A percentile compares a stretch with the other conserved stretches of the same genome.
These are phyloP conservation scores for Dione juno DNA, from an alignment of 2,888 invertebrate species.

Conservation along the genomic window DNA sequence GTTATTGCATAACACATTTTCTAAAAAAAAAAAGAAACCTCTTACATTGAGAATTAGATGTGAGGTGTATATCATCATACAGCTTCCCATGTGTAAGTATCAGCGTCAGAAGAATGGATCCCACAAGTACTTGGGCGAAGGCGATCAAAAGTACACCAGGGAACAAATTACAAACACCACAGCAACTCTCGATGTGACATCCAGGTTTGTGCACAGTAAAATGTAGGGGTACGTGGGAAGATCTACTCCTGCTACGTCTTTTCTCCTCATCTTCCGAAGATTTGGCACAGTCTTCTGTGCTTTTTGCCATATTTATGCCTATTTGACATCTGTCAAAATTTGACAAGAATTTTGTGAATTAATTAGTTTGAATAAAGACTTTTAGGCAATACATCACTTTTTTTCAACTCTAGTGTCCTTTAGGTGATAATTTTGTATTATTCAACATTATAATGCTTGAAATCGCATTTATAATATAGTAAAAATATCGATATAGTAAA, in stretches of 20 bases:
- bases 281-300: conserved; percentile 41
- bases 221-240: conserved; percentile 78
- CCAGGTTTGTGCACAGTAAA: conserved; percentile 71
- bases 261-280: conserved; percentile 51
- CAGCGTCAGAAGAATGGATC: conserved; percentile 67
- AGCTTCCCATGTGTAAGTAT: conserved; percentile 66
- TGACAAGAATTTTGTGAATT: not conserved
- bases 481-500: no score
- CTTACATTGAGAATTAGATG: conserved; percentile 63
- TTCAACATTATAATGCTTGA: no score
- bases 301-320: conserved; percentile 40
- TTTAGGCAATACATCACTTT: no score
- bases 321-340: not conserved
- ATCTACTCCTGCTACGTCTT: conserved; percentile 56
- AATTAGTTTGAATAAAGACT: not conserved
- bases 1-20: no score
- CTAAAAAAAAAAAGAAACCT: no score
- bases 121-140: conserved; percentile 70
- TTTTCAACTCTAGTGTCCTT: no score
- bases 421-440: no score
- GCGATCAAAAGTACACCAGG: conserved; percentile 75
- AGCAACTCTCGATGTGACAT: conserved; percentile 76
- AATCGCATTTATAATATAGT: no score
- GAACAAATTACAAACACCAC: conserved; percentile 75
- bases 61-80: conserved; percentile 73